Evolutionary conservation across 2,113 vertebrate genomes (phyloP), one percentile per base, ranked within the genome.

Genomic region (Pardalotus punctatus): DNA sequence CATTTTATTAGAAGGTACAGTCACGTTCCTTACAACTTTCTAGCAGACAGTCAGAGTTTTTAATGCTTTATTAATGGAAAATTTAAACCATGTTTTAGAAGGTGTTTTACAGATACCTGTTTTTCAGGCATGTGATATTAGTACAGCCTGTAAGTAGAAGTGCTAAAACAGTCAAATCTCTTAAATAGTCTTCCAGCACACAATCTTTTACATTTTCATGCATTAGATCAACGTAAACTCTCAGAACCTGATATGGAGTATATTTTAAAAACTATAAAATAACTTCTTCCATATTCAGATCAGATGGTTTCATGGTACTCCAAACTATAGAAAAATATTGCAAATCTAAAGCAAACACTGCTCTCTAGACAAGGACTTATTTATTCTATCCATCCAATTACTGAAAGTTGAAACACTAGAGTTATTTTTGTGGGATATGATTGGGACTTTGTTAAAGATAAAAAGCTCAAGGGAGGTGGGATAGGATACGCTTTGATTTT

Each of bases 161-260:
- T 77, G 76, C 81, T 96, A 76, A 96, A 96, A 76, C 70, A 94
- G 57, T 87, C 40, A 93, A 43, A 88, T 88, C 61, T 91, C 36
- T 83, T 54, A 91, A 86, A 91, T 48, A 35, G 72, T 96, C 86
- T 72, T 67, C 21, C 21, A 86, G 78, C 29, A 93, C 10, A 64
- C 0, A 87, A 33, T 83, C 20, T 88, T 82, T 60, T 79, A 31
- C 9, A 88, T 85, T 91, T 96, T 80, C 84, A 79, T 69, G n/a
- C 62, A 74, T 82, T 94, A 86, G 42, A 88, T 66, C 60, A 80
- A 35, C n/a, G 73, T 61, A 72, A 72, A 73, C 24, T 50, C 50
- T 91, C 42, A 92, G 62, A 93, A 95, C 18, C 18, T 57, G 79
- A 47, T 78, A 53, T 9, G 8, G 18, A 51, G 18, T 64, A n/a